phyloP scores from a whole-genome alignment of 2,113 vertebrate species.

The pig (Sus scrofa) region DNA sequence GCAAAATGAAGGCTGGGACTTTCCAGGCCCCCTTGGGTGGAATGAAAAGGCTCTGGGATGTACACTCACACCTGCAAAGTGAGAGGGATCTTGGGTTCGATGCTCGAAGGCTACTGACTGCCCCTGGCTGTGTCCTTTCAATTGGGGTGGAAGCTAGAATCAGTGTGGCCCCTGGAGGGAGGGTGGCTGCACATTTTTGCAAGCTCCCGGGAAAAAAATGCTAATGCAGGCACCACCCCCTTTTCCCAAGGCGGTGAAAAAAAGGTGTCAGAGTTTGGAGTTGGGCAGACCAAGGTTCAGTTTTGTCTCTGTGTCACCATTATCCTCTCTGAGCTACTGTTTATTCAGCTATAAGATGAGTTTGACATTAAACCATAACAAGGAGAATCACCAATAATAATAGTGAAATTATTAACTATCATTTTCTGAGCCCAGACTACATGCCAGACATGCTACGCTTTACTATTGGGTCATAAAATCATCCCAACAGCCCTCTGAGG shows the following conservation, averaged over 20 bases:
- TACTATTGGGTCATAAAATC: background rate
- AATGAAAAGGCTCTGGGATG: background rate
- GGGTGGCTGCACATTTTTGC: background rate
- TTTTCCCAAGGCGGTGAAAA: background rate
- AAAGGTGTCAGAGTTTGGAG: background rate
- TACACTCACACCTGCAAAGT: background rate
- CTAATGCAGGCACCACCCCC: background rate
- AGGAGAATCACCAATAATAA: background rate
- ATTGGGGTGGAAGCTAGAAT: background rate
- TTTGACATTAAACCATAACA: background rate
- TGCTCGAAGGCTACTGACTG: background rate
- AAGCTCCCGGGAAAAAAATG: background rate
- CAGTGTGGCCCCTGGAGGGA: background rate
- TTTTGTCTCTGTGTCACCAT: background rate
- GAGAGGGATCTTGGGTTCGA: background rate
- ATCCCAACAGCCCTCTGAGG: background rate
- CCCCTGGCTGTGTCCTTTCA: background rate
- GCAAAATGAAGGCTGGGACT: no score
- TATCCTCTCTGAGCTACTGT: background rate
- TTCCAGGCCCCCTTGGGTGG: background rate
- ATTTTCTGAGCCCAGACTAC: background rate
- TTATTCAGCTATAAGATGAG: constrained; percentile 13
- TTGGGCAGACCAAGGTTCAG: background rate
- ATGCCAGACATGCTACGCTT: background rate
- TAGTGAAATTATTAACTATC: background rate